phyloP scores from a whole-genome alignment of 2,113 vertebrate species.

The Saguinus imperator region DNA sequence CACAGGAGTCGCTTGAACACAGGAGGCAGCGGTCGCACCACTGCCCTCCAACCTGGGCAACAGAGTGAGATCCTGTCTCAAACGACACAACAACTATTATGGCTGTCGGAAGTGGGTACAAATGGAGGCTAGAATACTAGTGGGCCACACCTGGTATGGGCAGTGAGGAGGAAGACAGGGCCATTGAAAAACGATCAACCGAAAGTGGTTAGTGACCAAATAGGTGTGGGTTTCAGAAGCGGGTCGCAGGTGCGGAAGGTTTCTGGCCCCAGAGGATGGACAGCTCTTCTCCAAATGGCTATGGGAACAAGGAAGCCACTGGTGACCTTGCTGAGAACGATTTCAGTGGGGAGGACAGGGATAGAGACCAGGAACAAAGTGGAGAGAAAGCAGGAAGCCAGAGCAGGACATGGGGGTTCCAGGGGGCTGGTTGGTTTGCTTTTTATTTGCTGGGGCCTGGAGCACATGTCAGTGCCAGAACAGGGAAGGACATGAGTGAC shows the following conservation, averaged over 20 bases:
- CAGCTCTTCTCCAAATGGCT: fast-evolving
- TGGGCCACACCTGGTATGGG: fast-evolving
- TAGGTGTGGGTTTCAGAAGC: not conserved
- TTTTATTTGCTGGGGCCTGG: no score
- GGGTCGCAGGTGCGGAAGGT: not conserved
- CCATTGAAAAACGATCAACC: not conserved
- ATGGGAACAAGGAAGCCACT: not conserved
- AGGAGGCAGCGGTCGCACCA: no score
- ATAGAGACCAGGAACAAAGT: no score
- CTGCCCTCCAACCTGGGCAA: no score
- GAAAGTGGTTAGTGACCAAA: no score
- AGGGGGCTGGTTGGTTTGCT: not conserved
- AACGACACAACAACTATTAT: no score
- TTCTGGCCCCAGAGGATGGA: not conserved
- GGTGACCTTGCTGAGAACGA: not conserved
- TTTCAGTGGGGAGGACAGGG: not conserved
- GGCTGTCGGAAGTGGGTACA: not conserved
- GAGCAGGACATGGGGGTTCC: not conserved
- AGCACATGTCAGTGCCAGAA: no score
- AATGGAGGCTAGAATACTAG: fast-evolving
- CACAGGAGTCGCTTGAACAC: no score
- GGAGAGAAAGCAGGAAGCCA: not conserved
- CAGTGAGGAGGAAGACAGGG: not conserved
- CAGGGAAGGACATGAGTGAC: not conserved
- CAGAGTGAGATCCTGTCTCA: no score